phyloP scores from a whole-genome alignment of 2,113 vertebrate species.

The Syrmaticus mikado region DNA sequence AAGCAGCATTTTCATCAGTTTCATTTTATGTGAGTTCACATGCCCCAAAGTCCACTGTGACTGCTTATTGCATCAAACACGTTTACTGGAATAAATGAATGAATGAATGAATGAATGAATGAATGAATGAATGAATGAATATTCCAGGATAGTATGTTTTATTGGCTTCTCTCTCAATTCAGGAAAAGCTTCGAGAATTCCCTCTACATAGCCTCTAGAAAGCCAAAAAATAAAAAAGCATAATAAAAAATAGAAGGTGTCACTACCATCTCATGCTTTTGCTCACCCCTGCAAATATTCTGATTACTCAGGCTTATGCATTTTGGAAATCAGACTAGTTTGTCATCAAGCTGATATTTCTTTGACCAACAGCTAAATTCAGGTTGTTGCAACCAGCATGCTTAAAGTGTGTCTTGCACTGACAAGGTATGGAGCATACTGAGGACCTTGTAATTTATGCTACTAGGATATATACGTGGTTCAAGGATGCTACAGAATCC shows the following conservation, averaged over 20 bases:
- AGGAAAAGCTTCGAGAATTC: neutral
- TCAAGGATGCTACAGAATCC: neutral
- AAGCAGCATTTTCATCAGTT: neutral
- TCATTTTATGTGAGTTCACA: neutral
- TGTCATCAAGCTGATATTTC: neutral
- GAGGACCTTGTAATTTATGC: neutral
- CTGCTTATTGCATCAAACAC: neutral
- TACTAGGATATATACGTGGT: neutral
- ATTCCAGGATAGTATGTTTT: neutral
- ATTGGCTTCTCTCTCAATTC: neutral
- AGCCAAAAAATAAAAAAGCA: neutral
- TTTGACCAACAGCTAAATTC: neutral
- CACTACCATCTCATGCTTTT: neutral
- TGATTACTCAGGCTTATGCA: accelerated
- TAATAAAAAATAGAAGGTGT: neutral
- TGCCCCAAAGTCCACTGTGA: neutral
- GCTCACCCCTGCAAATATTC: accelerated
- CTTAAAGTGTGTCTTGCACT: neutral
- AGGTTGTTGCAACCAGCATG: neutral
- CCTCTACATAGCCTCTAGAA: neutral
- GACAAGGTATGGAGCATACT: neutral
- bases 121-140: no score
- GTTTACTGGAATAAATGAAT: neutral
- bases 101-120: no score
- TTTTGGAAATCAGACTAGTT: neutral